Evolutionary conservation across 2,113 vertebrate species (phyloP).

Genomic region (Leptocoma aspasia): DNA sequence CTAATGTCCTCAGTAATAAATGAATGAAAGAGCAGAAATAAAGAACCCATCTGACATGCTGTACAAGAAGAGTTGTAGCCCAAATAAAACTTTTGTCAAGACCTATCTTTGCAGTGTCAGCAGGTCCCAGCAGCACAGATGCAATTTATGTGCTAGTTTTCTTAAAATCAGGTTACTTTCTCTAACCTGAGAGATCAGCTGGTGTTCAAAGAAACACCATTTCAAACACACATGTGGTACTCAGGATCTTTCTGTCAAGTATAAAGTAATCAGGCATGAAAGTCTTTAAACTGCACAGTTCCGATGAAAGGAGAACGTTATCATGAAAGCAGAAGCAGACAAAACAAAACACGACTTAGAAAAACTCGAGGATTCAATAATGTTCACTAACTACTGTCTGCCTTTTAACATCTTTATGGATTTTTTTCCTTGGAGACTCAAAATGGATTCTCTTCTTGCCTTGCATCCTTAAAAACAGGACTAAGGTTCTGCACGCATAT

Average conservation of each 20-base stretch:
- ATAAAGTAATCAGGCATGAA: slow-evolving; percentile 8
- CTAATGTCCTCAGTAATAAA: not conserved
- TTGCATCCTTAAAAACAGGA: not conserved
- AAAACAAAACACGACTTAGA: not conserved
- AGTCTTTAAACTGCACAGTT: not conserved
- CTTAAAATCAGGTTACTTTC: slow-evolving; percentile 29
- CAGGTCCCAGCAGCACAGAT: not conserved
- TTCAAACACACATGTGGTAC: slow-evolving; percentile 12
- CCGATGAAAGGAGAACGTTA: not conserved
- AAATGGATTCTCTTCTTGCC: not conserved
- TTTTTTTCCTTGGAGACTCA: not conserved
- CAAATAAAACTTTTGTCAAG: slow-evolving; percentile 28
- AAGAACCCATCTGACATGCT: not conserved
- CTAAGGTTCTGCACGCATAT: not conserved
- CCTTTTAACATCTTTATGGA: not conserved
- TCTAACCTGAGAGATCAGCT: slow-evolving; percentile 28
- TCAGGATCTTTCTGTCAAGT: not conserved
- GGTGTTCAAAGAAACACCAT: slow-evolving; percentile 3
- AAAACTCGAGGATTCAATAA: not conserved
- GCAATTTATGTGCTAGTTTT: slow-evolving; percentile 36
- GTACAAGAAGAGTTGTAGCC: not conserved
- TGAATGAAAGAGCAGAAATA: slow-evolving; percentile 4
- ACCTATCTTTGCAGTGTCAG: not conserved
- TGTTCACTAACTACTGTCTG: not conserved
- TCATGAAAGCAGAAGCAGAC: not conserved